These are phyloP conservation scores for Leptinotarsa juncta DNA, from an alignment of 2,888 invertebrate species.

Conservation along the genomic window DNA sequence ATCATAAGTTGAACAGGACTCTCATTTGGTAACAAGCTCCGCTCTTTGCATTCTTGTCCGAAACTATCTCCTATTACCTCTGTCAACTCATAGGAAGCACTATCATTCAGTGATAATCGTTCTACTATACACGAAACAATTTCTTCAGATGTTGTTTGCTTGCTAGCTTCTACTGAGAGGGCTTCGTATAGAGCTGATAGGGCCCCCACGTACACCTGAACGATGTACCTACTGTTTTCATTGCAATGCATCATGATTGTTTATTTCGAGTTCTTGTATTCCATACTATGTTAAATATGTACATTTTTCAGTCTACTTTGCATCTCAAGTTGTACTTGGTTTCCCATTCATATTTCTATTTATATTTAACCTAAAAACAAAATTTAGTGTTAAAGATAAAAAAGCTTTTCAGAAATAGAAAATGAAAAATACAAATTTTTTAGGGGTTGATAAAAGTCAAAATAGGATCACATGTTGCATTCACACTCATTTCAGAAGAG, in stretches of 20 bases:
- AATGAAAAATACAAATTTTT: neutral
- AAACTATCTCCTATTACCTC: slow-evolving; percentile 89
- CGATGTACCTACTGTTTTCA: slow-evolving; percentile 66
- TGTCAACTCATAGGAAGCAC: slow-evolving; percentile 82
- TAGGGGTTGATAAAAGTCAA: slow-evolving; percentile 56
- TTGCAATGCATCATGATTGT: slow-evolving; percentile 45
- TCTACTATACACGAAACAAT: slow-evolving; percentile 91
- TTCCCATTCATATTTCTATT: slow-evolving; percentile 29
- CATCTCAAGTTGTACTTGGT: slow-evolving; percentile 27
- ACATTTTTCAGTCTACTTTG: slow-evolving; percentile 30
- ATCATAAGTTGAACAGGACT: slow-evolving; percentile 87
- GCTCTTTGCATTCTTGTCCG: slow-evolving; percentile 92
- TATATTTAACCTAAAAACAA: slow-evolving; percentile 31
- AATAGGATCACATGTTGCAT: slow-evolving; percentile 68
- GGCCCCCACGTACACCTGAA: slow-evolving; percentile 90
- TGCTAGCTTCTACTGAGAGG: slow-evolving; percentile 89
- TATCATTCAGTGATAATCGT: slow-evolving; percentile 72
- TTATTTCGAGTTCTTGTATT: slow-evolving; percentile 3
- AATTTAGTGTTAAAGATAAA: neutral
- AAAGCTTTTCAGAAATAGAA: neutral
- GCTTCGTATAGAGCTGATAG: slow-evolving; percentile 90
- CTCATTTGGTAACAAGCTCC: slow-evolving; percentile 84
- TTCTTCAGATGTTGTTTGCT: slow-evolving; percentile 91
- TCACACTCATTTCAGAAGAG: slow-evolving; percentile 26
- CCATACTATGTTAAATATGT: slow-evolving; percentile 12